Conservation (phyloP, 2,797 vertebrate genomes). For the Enoplosus armatus region DNA sequence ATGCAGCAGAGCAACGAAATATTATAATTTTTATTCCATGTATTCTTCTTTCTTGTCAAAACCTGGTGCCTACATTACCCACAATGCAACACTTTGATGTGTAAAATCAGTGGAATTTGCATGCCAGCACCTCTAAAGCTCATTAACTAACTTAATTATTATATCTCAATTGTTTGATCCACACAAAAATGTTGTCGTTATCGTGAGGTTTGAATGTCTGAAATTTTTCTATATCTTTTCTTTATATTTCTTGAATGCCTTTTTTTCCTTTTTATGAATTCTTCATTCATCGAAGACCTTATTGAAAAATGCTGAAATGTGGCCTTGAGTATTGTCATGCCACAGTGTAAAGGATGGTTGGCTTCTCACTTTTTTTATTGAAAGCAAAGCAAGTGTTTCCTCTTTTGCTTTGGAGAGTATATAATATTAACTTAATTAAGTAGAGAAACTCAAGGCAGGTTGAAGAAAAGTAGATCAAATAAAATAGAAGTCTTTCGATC, state of each 20-base stretch:
- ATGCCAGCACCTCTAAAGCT: background rate
- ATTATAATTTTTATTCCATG: too few species aligned
- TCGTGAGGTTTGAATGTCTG: background rate
- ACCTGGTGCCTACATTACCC: background rate
- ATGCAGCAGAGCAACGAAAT: background rate
- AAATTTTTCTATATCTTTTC: background rate
- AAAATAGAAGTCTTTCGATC: background rate
- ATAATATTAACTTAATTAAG: background rate
- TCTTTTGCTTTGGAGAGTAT: background rate
- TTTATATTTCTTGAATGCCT: background rate
- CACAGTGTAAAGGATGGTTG: background rate
- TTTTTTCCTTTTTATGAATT: background rate
- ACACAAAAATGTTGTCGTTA: background rate
- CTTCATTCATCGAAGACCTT: background rate
- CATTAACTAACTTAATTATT: background rate
- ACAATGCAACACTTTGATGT: slow-evolving; percentile 5
- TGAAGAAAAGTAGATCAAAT: too few species aligned
- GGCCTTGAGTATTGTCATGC: background rate
- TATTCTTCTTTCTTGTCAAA: too few species aligned
- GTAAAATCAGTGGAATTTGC: background rate
- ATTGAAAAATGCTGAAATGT: background rate
- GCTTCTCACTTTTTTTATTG: background rate
- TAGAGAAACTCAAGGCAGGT: background rate
- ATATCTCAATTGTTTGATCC: background rate
- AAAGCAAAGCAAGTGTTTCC: background rate